phyloP scores from a whole-genome alignment of 2,888 invertebrate species.

The Nomada goodeniana region DNA sequence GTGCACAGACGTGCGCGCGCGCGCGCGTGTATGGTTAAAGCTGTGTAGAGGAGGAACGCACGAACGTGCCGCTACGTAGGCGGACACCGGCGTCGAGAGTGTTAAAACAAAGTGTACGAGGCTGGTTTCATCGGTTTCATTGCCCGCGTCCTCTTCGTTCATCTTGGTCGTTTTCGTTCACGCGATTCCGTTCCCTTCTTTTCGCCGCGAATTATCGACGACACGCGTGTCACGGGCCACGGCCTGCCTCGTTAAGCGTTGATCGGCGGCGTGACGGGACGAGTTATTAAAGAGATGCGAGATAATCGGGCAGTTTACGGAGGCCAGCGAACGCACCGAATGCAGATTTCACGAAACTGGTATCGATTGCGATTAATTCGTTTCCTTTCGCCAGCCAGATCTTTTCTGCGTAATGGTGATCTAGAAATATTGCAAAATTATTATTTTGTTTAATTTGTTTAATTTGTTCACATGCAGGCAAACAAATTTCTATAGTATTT shows the following conservation, averaged over 20 bases:
- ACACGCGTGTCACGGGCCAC: conserved; percentile 31
- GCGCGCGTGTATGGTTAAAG: neutral
- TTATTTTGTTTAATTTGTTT: too few species aligned
- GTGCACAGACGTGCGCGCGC: neutral
- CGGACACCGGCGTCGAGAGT: conserved; percentile 32
- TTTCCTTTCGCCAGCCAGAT: too few species aligned
- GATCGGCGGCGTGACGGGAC: conserved; percentile 47
- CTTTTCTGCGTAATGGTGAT: too few species aligned
- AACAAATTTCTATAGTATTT: too few species aligned
- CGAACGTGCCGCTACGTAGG: conserved; percentile 48
- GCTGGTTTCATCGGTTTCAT: conserved; percentile 50
- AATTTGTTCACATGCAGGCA: too few species aligned
- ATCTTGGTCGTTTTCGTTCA: neutral
- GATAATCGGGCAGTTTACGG: conserved; percentile 15
- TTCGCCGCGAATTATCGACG: conserved; percentile 24
- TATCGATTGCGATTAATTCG: too few species aligned
- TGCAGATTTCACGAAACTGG: neutral
- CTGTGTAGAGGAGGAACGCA: conserved; percentile 26
- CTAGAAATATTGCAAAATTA: too few species aligned
- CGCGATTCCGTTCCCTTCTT: conserved; percentile 2
- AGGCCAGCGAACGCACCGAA: neutral
- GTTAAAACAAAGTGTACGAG: conserved; percentile 53
- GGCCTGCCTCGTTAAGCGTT: conserved; percentile 34
- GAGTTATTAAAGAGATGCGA: conserved; percentile 33
- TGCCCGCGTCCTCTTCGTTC: conserved; percentile 41